Percentiles rank a stretch among this genome's conserved stretches.
Conservation (phyloP, 2,888 invertebrate genomes). For the Spicauda simplicius region DNA sequence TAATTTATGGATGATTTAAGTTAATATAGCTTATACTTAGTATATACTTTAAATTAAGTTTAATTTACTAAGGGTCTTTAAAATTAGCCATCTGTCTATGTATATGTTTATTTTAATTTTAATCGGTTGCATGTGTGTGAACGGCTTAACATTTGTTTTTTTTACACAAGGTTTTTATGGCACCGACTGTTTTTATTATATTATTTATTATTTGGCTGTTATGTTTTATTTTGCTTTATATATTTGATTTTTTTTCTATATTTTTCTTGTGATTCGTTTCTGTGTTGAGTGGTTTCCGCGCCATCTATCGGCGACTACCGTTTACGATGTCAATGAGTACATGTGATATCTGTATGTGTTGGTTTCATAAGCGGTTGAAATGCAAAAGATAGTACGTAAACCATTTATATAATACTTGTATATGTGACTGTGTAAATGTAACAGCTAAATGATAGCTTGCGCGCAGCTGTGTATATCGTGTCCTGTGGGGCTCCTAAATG, state of each 20-base stretch:
- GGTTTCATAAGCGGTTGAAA: not conserved
- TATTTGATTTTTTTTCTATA: conserved; percentile 8
- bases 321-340: not conserved
- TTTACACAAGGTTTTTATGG: conserved; percentile 45
- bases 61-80: not conserved
- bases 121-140: conserved; percentile 34
- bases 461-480: conserved; percentile 82
- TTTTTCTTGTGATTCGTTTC: conserved; percentile 40
- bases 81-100: conserved; percentile 37
- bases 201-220: conserved; percentile 71
- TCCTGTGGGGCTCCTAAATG: conserved; percentile 69
- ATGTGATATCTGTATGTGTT: not conserved
- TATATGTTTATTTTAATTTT: conserved; percentile 42
- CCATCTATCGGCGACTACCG: not conserved
- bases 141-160: conserved; percentile 44
- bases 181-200: conserved; percentile 47
- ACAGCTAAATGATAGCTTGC: conserved; percentile 78
- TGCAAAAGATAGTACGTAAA: not conserved
- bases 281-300: conserved; percentile 37
- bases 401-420: conserved; percentile 41
- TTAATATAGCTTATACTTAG: too few relatives aligned
- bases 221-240: conserved; percentile 55
- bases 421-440: conserved; percentile 51
- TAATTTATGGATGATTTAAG: too few relatives aligned
- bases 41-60: too few relatives aligned